These are phyloP conservation scores for Drosophila simulans DNA, from an alignment of 1,140 invertebrate genomes.

Conservation along the genomic window DNA sequence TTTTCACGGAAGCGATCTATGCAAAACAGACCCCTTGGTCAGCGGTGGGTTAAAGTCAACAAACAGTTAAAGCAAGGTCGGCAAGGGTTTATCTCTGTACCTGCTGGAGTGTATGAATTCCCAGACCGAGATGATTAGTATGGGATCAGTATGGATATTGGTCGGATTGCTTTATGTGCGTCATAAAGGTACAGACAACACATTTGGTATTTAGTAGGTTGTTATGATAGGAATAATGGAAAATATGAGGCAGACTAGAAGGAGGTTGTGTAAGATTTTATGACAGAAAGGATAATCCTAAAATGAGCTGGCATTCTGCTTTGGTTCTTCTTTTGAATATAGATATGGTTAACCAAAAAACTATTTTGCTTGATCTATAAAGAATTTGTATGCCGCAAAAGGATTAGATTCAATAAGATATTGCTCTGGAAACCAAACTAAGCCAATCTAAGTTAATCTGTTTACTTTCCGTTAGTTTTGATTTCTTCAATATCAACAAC, in stretches of 20 bases:
- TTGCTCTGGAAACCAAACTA: not conserved
- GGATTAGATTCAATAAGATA: too few relatives aligned
- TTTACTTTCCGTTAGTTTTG: constrained; percentile 14
- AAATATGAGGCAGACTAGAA: not conserved
- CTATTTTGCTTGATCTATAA: too few relatives aligned
- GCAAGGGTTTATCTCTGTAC: constrained; percentile 18
- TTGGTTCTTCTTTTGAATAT: too few relatives aligned
- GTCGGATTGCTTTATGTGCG: constrained; percentile 25
- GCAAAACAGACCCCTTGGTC: constrained; percentile 20
- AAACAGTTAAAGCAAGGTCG: constrained; percentile 51
- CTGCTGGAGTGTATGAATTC: constrained; percentile 9
- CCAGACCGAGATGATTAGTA: constrained; percentile 37
- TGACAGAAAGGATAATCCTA: not conserved
- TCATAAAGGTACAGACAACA: constrained; percentile 21
- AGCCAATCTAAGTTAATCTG: not conserved
- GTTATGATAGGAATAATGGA: constrained; percentile 17
- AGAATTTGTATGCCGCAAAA: too few relatives aligned
- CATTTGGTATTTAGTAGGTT: constrained; percentile 9
- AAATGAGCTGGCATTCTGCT: not conserved
- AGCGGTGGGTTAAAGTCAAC: constrained; percentile 60
- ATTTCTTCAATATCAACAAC: constrained; percentile 37
- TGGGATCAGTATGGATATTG: constrained; percentile 18
- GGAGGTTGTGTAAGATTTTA: not conserved
- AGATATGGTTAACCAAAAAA: too few relatives aligned
- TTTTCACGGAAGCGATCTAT: constrained; percentile 50